Evolutionary conservation across 2,797 vertebrate genomes (phyloP).

Genomic region (Anguilla megastoma): DNA sequence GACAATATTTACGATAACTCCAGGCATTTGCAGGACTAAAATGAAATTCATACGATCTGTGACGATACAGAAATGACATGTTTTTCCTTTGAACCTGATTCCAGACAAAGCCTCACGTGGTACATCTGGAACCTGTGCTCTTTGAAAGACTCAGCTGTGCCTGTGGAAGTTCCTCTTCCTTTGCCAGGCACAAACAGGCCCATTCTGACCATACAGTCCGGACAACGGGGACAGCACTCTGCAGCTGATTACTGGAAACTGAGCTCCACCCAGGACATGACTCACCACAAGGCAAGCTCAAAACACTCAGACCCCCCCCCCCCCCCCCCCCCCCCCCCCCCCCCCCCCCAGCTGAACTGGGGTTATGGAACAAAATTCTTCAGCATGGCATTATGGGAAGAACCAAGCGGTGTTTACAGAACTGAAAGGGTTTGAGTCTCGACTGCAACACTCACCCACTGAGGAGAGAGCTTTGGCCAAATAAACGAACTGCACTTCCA

Average conservation of each 20-base stretch:
- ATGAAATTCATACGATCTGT: neutral
- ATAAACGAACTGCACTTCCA: constrained; percentile 16
- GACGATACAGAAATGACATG: neutral
- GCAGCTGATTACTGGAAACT: constrained; percentile 30
- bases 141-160: neutral
- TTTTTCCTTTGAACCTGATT: neutral
- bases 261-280: constrained; percentile 58
- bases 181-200: neutral
- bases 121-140: too few species aligned
- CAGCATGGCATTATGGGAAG: constrained; percentile 37
- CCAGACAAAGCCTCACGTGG: neutral
- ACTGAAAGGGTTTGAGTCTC: constrained; percentile 47
- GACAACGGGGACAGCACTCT: neutral
- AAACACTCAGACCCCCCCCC: neutral
- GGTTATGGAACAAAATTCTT: constrained; percentile 36
- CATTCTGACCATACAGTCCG: neutral
- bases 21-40: too few species aligned
- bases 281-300: constrained; percentile 45
- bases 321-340: neutral
- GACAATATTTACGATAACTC: neutral
- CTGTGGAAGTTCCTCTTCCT: neutral
- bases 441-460: constrained; percentile 38
- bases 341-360: constrained; percentile 22
- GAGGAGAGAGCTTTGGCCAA: constrained; percentile 31
- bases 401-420: constrained; percentile 48